These are phyloP conservation scores for Anneissia japonica DNA, from an alignment of 35 echinoderm and acorn worm species.

Conservation along the genomic window DNA sequence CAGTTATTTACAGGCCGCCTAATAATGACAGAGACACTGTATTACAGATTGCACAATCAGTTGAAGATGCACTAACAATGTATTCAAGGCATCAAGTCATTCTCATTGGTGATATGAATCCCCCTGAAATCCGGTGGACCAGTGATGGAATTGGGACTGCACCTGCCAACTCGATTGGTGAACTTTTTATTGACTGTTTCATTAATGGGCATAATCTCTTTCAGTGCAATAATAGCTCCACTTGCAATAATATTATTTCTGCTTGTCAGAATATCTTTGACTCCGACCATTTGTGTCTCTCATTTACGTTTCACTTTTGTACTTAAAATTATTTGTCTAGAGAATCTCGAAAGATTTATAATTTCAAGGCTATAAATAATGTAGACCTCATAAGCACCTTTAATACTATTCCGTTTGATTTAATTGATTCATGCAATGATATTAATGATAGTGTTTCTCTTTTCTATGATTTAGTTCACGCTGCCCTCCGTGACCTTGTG, in stretches of 20 bases:
- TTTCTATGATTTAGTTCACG: conserved; percentile 9
- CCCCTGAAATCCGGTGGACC: not conserved
- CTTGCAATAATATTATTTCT: not conserved
- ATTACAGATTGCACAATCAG: too few relatives aligned
- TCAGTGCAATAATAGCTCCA: not conserved
- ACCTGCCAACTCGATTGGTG: not conserved
- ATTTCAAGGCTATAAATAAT: not conserved
- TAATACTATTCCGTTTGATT: not conserved
- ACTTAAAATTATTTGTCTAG: not conserved
- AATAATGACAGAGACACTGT: not conserved
- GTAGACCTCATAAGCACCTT: not conserved
- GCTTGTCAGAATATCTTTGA: not conserved
- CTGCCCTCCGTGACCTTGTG: not conserved
- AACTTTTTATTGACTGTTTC: conserved; percentile 7
- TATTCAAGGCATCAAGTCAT: not conserved
- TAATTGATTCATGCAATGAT: not conserved
- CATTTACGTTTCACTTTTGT: not conserved
- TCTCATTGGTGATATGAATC: not conserved
- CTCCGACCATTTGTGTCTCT: not conserved
- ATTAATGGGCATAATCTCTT: conserved; percentile 1
- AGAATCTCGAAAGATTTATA: not conserved
- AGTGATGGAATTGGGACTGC: not conserved
- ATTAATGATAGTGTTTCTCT: not conserved
- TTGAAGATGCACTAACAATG: not conserved
- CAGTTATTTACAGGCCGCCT: not conserved